Base-by-base conservation (phyloP, 2,888 invertebrate species). In the Lasioglossum marginatum region DNA sequence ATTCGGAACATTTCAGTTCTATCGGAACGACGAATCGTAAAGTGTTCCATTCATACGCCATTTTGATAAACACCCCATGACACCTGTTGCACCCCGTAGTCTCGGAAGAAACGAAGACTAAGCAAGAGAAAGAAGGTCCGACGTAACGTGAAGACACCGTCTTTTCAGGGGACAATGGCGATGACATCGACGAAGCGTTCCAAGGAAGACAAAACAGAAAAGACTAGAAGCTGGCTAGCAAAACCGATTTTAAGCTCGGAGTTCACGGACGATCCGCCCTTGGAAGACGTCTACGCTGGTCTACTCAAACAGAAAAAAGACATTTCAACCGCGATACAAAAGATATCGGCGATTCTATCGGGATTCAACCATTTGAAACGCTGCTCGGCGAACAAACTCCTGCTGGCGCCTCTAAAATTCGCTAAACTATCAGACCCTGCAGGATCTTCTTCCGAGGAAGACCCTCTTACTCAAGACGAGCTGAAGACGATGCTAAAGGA, bases 291-390 rank as follows among this genome's bases (percentile, higher is more conserved):
- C 0, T 97, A 96, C 91, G 95, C 97, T 4, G 97, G 96, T 8
- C 95, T 95, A 66, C 96, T 98, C 34, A 96, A 95, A 79, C 96
- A 97, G 81, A 96, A 96, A 37, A 97, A 96, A 92, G 95, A 96
- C 23, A 96, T 97, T 68, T 97, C 97, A 0, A 95, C 95, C 83
- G 95, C 97, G 0, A 96, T 98, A 68, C 94, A 97, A 23, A 97
- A 96, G 89, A 95, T 96, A 45, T 95, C 96, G 45, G 90, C 97
- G 60, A 97, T 97, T 0, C 92, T 98, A 6, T 96, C 96, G 27
- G 95, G 96, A 27, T 95, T 98, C 16, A 96, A 96, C 72, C 98
- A 98, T 95, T 95, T 98, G 31, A 98, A 98, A 93, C 96, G 98
- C 87, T 97, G 97, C 1, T 96, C 96, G 66, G 96, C 96, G 10